These are phyloP conservation scores for Agrotis exclamationis DNA, from an alignment of 2,888 invertebrate genomes.

Conservation along the genomic window DNA sequence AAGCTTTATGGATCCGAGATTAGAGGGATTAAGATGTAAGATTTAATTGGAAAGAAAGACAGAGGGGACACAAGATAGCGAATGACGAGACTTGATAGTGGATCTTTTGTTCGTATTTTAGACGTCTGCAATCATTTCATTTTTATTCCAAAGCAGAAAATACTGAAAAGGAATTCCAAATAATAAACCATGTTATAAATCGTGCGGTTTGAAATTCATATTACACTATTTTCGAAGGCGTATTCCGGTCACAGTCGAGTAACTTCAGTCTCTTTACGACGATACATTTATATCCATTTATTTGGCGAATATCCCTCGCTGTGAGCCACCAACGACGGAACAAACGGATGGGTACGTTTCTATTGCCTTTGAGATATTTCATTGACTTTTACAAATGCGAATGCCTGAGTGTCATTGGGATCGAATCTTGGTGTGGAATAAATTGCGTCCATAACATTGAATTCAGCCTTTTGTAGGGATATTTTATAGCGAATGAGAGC, in stretches of 20 bases:
- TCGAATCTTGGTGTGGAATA: constrained; percentile 65
- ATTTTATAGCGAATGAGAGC: constrained; percentile 34
- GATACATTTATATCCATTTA: constrained; percentile 79
- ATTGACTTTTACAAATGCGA: constrained; percentile 79
- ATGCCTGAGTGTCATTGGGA: constrained; percentile 71
- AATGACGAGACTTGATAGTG: neutral
- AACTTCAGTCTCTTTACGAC: constrained; percentile 69
- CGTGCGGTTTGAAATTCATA: constrained; percentile 47
- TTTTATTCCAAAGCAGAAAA: constrained; percentile 8
- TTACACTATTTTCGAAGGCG: constrained; percentile 51
- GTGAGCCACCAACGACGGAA: constrained; percentile 70
- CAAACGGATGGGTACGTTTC: constrained; percentile 77
- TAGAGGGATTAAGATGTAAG: constrained; percentile 13
- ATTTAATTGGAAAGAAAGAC: neutral
- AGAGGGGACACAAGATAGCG: neutral
- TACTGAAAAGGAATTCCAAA: constrained; percentile 2
- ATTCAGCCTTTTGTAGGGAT: constrained; percentile 55
- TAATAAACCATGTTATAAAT: constrained; percentile 44
- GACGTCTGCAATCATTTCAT: neutral
- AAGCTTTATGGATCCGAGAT: constrained; percentile 30
- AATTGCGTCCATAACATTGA: constrained; percentile 64
- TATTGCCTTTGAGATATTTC: constrained; percentile 80
- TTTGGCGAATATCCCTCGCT: constrained; percentile 75
- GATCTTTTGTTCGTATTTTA: neutral
- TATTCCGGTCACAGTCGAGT: constrained; percentile 67